Evolutionary conservation across 2,888 invertebrate species (phyloP).

Genomic region (Bhutanitis thaidina): DNA sequence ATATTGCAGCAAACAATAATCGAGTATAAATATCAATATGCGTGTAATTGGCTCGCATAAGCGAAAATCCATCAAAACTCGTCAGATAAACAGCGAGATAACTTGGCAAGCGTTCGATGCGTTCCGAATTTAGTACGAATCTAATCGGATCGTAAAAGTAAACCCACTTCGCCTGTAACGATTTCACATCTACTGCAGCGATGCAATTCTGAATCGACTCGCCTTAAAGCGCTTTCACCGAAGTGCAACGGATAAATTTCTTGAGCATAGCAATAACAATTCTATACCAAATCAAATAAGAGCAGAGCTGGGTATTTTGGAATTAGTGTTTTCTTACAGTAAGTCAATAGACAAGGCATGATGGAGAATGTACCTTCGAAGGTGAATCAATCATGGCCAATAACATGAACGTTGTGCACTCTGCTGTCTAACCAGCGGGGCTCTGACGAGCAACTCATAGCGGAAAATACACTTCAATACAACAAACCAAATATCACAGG

Average conservation of each 20-base stretch:
- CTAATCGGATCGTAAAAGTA: slow-evolving; percentile 10
- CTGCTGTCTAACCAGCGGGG: too few species aligned
- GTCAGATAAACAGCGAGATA: background rate
- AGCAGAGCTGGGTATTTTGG: too few species aligned
- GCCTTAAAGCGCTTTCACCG: slow-evolving; percentile 2
- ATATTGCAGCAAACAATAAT: too few species aligned
- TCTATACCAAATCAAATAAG: background rate
- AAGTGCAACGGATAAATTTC: background rate
- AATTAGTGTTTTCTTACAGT: too few species aligned
- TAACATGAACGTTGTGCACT: too few species aligned
- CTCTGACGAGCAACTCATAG: too few species aligned
- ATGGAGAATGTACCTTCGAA: too few species aligned
- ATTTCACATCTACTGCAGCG: slow-evolving; percentile 7
- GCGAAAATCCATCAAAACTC: slow-evolving; percentile 5
- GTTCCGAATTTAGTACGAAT: background rate
- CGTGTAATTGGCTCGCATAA: background rate
- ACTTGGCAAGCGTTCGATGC: slow-evolving; percentile 1
- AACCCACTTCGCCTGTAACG: background rate
- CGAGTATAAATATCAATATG: too few species aligned
- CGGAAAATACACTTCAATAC: too few species aligned
- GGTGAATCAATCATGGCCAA: too few species aligned
- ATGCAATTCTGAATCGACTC: slow-evolving; percentile 5
- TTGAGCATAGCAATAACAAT: background rate
- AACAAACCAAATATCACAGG: too few species aligned
- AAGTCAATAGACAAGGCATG: too few species aligned